Evolutionary conservation across 2,888 invertebrate species (phyloP), one percentile per base, ranked within the genome.

Genomic region (Eupeodes latifasciatus): DNA sequence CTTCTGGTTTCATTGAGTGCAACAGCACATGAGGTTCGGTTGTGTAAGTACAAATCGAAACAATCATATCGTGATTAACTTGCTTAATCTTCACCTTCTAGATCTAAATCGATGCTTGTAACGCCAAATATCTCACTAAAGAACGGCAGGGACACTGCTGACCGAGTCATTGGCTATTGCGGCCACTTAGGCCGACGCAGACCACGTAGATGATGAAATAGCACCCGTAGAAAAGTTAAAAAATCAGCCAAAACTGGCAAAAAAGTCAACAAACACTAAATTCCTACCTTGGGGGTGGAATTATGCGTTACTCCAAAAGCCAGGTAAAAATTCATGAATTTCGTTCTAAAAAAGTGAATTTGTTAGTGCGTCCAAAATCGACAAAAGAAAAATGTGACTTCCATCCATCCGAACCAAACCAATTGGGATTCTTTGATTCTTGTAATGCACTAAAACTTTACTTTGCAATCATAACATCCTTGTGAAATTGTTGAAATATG

Each of bases 231-330:
- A 95, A 94, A 95, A 92, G 94, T 92, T 91, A 93, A 95, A 90
- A 95, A 95, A 91, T 93, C 95, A 91, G 94, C 94, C 89, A 94
- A 94, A 91, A 94, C 94, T 91, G 95, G 94, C 90, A 95, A 95
- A 91, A 94, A 95, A 92, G 95, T 94, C 89, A 92, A 91, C 88
- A 95, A 94, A 92, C 94, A 94, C 90, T 94, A 90, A 98, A 98
- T 94, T 97, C 97, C 92, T 96, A 97, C 93, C 94, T 99, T 91
- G 97, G 97, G 87, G 97, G 97, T 94, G 98, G 98, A 91, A 95
- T 98, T 61, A 96, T 95, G 91, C 95, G 97, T 90, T 98, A 98
- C 94, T 98, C 98, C 90, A 92, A 95, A 96, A 91, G 92, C 74
- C 92, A 94, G 93, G 93, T 93, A 92, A 91, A 90, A 89, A 90